Evolutionary conservation across 2,113 vertebrate species (phyloP).

Genomic region (Megaceryle torquata): DNA sequence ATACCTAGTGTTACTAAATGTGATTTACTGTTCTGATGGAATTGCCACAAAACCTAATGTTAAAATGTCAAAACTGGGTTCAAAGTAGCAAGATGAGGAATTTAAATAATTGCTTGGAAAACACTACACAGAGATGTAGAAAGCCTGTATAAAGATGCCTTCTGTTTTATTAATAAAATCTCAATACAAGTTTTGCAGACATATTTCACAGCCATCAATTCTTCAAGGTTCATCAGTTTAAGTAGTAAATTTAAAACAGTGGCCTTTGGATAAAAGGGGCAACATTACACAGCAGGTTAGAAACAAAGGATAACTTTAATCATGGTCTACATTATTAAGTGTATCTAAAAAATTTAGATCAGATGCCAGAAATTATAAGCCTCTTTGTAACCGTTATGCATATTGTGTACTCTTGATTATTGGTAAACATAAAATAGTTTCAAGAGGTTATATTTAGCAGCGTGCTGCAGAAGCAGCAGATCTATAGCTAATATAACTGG

Average conservation of each 20-base stretch:
- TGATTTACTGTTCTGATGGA: neutral
- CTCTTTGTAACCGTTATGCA: neutral
- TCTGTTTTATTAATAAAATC: neutral
- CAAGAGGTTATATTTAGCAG: neutral
- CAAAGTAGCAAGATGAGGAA: neutral
- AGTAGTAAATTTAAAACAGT: neutral
- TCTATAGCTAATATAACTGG: neutral
- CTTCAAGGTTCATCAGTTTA: slow-evolving; percentile 31
- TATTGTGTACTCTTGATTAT: neutral
- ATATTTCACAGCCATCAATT: neutral
- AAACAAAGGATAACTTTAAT: neutral
- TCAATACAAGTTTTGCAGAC: neutral
- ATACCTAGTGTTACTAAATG: neutral
- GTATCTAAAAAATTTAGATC: neutral
- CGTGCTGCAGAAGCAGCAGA: neutral
- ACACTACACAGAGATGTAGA: neutral
- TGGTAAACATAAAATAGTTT: neutral
- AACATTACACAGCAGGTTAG: neutral
- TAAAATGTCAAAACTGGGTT: neutral
- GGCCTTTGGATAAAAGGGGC: neutral
- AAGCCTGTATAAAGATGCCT: neutral
- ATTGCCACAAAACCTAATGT: neutral
- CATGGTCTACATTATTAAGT: neutral
- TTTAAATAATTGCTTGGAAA: neutral
- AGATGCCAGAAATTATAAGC: neutral